Percentiles rank a stretch among this genome's conserved stretches.
Conservation (phyloP, 2,113 vertebrate species). For the Epinephelus moara region DNA sequence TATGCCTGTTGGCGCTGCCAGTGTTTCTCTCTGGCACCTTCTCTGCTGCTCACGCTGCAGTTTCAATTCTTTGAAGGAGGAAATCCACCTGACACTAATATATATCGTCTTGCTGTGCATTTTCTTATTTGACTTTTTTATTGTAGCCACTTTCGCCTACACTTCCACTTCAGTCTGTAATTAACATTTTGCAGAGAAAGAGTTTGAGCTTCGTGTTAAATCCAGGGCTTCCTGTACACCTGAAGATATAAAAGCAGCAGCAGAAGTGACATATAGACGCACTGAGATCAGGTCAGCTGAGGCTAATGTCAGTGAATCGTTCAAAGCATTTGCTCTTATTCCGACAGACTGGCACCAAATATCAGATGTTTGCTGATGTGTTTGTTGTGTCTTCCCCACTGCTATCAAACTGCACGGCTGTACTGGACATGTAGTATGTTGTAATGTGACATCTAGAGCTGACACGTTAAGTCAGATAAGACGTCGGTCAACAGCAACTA, state of each 20-base stretch:
- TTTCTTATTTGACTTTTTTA: constrained; percentile 2
- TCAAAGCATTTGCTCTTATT: not conserved
- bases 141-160: not conserved
- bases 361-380: not conserved
- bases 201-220: not conserved
- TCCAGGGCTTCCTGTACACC: not conserved
- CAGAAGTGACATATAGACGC: not conserved
- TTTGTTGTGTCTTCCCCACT: no score
- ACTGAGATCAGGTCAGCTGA: constrained; percentile 12
- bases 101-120: constrained; percentile 6
- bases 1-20: constrained; percentile 67
- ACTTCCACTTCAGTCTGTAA: not conserved
- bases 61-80: constrained; percentile 41
- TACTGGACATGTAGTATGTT: not conserved
- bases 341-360: not conserved
- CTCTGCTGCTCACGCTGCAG: constrained; percentile 62
- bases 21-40: constrained; percentile 62
- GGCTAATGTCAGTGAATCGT: not conserved
- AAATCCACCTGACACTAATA: constrained; percentile 22
- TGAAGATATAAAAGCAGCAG: not conserved
- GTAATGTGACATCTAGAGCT: not conserved
- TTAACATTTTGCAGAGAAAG: constrained; percentile 16
- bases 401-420: not conserved
- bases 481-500: not conserved
- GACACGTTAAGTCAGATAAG: no score